phyloP scores from a whole-genome alignment of 2,797 vertebrate species.

The Podargus strigoides region DNA sequence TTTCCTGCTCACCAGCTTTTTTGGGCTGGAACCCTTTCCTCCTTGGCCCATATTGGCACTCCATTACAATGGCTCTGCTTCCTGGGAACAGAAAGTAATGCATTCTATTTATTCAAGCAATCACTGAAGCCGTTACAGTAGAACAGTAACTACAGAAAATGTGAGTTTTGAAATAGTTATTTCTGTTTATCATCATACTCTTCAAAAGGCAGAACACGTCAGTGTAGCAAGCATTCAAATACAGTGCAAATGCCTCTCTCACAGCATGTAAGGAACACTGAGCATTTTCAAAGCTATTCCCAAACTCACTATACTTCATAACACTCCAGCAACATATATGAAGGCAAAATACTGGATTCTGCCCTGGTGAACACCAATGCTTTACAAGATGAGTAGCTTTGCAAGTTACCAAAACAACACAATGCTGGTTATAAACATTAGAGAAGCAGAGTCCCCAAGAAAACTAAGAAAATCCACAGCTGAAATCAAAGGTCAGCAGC shows the following conservation, averaged over 20 bases:
- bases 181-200: neutral
- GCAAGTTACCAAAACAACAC: neutral
- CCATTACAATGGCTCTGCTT: slow-evolving; percentile 87
- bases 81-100: slow-evolving; percentile 67
- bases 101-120: neutral
- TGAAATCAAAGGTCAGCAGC: neutral
- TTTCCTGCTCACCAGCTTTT: slow-evolving; percentile 75
- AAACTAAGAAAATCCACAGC: neutral
- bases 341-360: neutral
- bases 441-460: neutral
- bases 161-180: neutral
- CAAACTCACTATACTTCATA: neutral
- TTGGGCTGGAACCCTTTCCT: slow-evolving; percentile 83
- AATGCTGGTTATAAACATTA: neutral
- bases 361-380: neutral
- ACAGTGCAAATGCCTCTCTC: neutral
- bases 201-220: neutral
- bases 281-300: neutral
- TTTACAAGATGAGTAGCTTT: neutral
- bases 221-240: neutral
- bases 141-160: neutral
- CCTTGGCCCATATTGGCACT: slow-evolving; percentile 84
- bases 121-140: neutral
- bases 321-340: neutral
- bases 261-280: neutral